phyloP scores from a whole-genome alignment of 2,113 vertebrate genomes.

The Hystrix cristata region DNA sequence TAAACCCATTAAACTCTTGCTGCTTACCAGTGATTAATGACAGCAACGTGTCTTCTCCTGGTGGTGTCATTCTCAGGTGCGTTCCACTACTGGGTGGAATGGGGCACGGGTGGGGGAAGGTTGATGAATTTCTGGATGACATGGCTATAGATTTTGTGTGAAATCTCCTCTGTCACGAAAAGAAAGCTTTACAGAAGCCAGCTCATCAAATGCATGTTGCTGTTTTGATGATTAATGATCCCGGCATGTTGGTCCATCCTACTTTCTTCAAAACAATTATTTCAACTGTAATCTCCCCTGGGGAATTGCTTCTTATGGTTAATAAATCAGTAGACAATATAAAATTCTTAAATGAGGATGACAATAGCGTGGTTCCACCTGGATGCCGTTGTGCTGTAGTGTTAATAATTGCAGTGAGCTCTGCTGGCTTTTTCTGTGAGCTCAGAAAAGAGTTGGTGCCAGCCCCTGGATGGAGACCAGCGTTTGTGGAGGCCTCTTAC shows the following conservation, averaged over 20 bases:
- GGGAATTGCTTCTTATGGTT: slow-evolving; percentile 62
- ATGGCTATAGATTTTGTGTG: not conserved
- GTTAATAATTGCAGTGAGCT: not conserved
- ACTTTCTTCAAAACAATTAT: slow-evolving; percentile 81
- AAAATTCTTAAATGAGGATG: slow-evolving; percentile 69
- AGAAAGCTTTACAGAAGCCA: slow-evolving; percentile 7
- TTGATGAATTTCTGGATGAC: not conserved
- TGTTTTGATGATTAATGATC: slow-evolving; percentile 77
- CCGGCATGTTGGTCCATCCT: slow-evolving; percentile 53
- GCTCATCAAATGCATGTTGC: slow-evolving; percentile 52
- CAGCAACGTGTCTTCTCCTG: not conserved
- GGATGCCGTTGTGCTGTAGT: not conserved
- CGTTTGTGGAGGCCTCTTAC: not conserved
- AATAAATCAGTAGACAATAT: slow-evolving; percentile 68
- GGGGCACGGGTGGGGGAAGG: not conserved
- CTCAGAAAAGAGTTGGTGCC: not conserved
- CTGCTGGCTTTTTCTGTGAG: not conserved
- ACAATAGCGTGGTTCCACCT: slow-evolving; percentile 53
- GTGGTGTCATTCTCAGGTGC: not conserved
- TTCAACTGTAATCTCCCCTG: slow-evolving; percentile 61
- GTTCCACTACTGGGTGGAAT: not conserved
- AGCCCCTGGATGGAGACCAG: not conserved
- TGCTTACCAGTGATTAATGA: slow-evolving; percentile 26
- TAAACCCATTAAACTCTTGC: slow-evolving; percentile 65
- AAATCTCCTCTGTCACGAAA: slow-evolving; percentile 64